Conservation (phyloP, 2,797 vertebrate species). For the Carcharodon carcharias region DNA sequence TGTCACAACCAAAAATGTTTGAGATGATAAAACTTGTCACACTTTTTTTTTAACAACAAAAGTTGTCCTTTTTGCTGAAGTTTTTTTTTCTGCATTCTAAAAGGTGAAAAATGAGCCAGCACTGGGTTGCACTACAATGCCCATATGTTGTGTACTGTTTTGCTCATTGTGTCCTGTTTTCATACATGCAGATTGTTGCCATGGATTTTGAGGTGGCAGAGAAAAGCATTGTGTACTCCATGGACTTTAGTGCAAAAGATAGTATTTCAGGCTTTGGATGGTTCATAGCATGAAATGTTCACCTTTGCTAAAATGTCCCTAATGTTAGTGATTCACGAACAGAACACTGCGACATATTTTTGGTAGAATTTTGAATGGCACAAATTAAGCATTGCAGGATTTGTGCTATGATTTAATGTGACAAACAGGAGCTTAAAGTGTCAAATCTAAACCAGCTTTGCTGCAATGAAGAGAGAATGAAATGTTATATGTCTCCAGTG, state of each 20-base stretch:
- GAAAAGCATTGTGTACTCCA: no score
- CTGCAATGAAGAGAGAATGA: not conserved
- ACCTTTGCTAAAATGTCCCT: not conserved
- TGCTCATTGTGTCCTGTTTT: not conserved
- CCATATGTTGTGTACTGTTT: not conserved
- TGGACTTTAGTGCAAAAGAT: not conserved
- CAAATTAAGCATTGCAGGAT: not conserved
- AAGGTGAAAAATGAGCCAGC: not conserved
- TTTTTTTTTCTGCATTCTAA: not conserved
- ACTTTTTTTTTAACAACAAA: not conserved
- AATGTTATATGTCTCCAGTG: not conserved
- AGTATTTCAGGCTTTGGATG: not conserved
- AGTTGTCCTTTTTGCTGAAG: slow-evolving; percentile 20
- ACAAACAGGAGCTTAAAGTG: not conserved
- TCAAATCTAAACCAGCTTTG: not conserved
- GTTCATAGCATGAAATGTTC: not conserved
- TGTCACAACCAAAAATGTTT: not conserved
- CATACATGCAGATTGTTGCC: not conserved
- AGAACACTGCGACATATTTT: not conserved
- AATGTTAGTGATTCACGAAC: not conserved
- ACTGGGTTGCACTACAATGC: not conserved
- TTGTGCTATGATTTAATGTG: not conserved
- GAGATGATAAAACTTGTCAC: not conserved
- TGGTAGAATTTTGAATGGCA: not conserved
- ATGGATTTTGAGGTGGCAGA: not conserved